Percentiles rank a stretch among this genome's conserved stretches.
These are phyloP conservation scores for Bombyx mori DNA, from an alignment of 1,140 invertebrate species.

Conservation along the genomic window DNA sequence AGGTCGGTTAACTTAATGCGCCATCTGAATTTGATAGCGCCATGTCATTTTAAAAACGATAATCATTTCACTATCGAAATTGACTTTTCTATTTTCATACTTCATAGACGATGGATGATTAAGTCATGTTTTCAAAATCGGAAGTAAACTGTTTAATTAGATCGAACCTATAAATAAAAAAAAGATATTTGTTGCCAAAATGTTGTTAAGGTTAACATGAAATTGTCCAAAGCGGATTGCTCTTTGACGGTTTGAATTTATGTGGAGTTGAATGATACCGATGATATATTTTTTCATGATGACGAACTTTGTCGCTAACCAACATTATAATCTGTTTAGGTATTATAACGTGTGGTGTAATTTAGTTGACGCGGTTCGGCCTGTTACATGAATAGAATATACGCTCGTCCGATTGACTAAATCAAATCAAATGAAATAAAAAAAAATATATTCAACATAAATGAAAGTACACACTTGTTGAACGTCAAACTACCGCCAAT, in stretches of 20 bases:
- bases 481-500: too few relatives aligned
- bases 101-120: conserved; percentile 53
- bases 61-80: conserved; percentile 35
- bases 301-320: conserved; percentile 62
- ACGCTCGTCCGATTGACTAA: too few relatives aligned
- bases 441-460: too few relatives aligned
- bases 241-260: conserved; percentile 65
- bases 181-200: conserved; percentile 69
- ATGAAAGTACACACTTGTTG: too few relatives aligned
- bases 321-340: conserved; percentile 69
- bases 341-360: conserved; percentile 65
- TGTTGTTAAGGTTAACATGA: conserved; percentile 67
- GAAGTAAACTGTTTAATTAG: conserved; percentile 45
- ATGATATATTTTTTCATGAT: conserved; percentile 72
- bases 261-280: conserved; percentile 68
- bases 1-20: conserved; percentile 20
- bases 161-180: conserved; percentile 38
- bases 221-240: conserved; percentile 69
- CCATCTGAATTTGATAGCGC: conserved; percentile 12
- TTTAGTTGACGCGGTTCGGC: conserved; percentile 48
- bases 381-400: conserved; percentile 5
- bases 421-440: too few relatives aligned
- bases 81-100: conserved; percentile 52
- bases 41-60: conserved; percentile 18
- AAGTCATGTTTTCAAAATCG: conserved; percentile 50